Evolutionary conservation across 2,888 invertebrate genomes (phyloP), one percentile per base, ranked within the genome.

Genomic region (Chloroclysta siterata): DNA sequence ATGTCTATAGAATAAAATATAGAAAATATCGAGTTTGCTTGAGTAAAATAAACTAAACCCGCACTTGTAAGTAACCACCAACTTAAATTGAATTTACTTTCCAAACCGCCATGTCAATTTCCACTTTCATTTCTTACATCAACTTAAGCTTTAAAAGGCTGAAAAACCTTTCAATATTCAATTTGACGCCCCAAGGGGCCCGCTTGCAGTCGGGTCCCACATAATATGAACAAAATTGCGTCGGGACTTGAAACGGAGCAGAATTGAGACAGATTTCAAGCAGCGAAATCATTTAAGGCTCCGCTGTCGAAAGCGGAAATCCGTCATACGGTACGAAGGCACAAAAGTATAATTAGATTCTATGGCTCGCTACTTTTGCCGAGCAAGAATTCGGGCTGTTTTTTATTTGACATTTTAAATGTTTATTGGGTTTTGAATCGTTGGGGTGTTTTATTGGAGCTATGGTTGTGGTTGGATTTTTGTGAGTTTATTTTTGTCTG

Each of bases 221-320:
- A 81, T 81, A 81, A 83, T 84, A 83, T 80, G 79, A 79, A 75
- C 76, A 75, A 83, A 83, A 86, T 87, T 84, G 83, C 84, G 78
- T 58, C 73, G 73, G 71, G 63, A 56, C 41, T 64, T 64, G 80
- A 83, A 84, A 80, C 73, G 81, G 70, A 69, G 76, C 75, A 79
- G 80, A 87, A 85, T 82, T 82, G 84, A 84, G 84, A 83, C 82
- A 84, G 81, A 84, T 84, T 84, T 83, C 79, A 81, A 83, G 83
- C 79, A 78, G 79, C 75, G 76, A 84, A 85, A 84, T 82, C 81
- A 82, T 82, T 83, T 84, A 82, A 81, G 79, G 75, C 74, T 58
- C 73, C 76, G 47, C 66, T 70, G 81, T 36, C 51, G 51, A 33
- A 69, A 73, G 70, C 79, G 84, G 84, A 85, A 81, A 83, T 83